A percentile compares a stretch with the other conserved stretches of the same genome.
Evolutionary conservation across 2,113 vertebrate species (phyloP).

Genomic region (Todiramphus saurophagus): DNA sequence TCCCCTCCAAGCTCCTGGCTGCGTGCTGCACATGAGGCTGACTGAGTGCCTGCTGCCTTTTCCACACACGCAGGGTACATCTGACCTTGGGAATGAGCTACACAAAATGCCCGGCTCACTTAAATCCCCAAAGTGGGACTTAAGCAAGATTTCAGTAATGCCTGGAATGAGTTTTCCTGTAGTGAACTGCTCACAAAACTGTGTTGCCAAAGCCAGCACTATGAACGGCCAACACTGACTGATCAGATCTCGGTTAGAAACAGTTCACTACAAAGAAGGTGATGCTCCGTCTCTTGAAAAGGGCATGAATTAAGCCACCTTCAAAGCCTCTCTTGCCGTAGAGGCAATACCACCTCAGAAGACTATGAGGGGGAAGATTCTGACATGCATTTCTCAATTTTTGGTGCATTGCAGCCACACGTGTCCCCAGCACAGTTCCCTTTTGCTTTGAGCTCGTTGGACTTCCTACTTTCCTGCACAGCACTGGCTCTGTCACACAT

Average conservation of each 20-base stretch:
- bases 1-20: neutral
- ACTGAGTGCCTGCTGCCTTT: accelerated
- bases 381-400: neutral
- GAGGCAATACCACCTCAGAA: neutral
- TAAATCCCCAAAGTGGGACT: neutral
- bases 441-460: neutral
- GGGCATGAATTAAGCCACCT: neutral
- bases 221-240: neutral
- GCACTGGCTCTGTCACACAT: neutral
- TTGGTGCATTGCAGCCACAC: neutral
- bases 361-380: neutral
- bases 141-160: neutral
- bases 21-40: neutral
- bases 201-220: neutral
- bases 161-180: neutral
- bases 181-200: neutral
- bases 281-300: neutral
- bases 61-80: neutral
- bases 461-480: neutral
- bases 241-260: neutral
- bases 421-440: neutral
- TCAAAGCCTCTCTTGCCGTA: neutral
- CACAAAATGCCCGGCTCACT: neutral
- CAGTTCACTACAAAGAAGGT: neutral
- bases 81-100: neutral